Conservation (phyloP, 2,113 vertebrate genomes). For the Pao palembangensis region DNA sequence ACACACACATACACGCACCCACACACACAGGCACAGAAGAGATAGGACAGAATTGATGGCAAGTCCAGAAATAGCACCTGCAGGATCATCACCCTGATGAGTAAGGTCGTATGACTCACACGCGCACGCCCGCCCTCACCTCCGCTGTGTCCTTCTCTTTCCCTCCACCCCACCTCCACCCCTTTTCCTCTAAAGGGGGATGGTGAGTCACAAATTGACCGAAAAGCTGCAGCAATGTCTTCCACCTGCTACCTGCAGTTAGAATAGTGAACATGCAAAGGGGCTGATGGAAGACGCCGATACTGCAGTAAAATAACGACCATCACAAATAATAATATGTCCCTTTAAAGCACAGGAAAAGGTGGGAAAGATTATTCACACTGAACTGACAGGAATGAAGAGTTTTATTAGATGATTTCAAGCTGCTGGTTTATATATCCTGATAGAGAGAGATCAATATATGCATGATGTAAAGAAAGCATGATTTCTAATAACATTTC, state of each 20-base stretch:
- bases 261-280: too few species aligned
- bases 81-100: conserved; percentile 55
- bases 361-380: too few species aligned
- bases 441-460: conserved; percentile 9
- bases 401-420: not conserved
- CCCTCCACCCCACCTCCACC: conserved; percentile 27
- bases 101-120: conserved; percentile 49
- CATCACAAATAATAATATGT: too few species aligned
- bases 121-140: not conserved
- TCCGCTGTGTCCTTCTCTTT: conserved; percentile 19
- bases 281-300: too few species aligned
- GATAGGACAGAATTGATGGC: conserved; percentile 56
- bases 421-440: not conserved
- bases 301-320: too few species aligned
- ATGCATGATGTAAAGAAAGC: not conserved
- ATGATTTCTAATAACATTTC: conserved; percentile 2
- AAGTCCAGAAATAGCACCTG: conserved; percentile 61
- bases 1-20: not conserved
- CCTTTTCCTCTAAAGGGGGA: conserved; percentile 23
- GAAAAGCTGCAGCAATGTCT: conserved; percentile 40
- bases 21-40: conserved; percentile 10
- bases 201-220: conserved; percentile 52
- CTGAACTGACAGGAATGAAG: not conserved
- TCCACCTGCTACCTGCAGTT: too few species aligned
- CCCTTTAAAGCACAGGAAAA: too few species aligned